Base-by-base conservation (phyloP, 2,113 vertebrate species). In the Phylloscopus whistleri region DNA sequence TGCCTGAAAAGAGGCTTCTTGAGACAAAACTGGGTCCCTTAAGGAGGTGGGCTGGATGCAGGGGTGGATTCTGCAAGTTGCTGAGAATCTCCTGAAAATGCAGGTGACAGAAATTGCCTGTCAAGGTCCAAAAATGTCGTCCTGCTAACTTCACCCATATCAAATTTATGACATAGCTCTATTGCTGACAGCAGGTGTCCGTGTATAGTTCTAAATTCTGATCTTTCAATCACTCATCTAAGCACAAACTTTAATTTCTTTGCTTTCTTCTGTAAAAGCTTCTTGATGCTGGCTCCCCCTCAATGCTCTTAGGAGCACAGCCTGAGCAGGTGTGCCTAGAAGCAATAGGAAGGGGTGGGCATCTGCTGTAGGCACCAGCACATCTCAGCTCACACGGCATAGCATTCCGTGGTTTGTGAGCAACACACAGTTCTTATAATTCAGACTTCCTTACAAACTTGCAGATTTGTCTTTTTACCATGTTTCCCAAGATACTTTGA, bases 401-500 rank as follows among this genome's bases (percentile, higher is more conserved):
- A 77, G 59, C 11, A 0, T 52, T 78, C 67, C 5, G 3, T 62
- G 83, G 67, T 62, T 66, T 73, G 48, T 58, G 33, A 79, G 56
- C 79, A 74, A 46, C 9, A 11, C 37, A 6, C 13, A 43, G 66
- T 55, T 93, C 72, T 82, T 56, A 79, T 75, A 83, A 49, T 52
- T 74, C 81, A 48, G 27, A 90, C 66, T 96, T 97, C 84, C 81
- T 63, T 80, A 60, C 18, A 15, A 85, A 87, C 82, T 96, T 86
- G 81, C 76, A 95, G 83, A 96, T 96, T 60, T 93, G 82, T 66
- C 95, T 97, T 93, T 97, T 93, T 83, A 69, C 84, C n/a, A 9
- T 24, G 82, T 93, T 95, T 93, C 91, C 94, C 78, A 87, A 96
- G 95, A 76, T 22, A 87, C 85, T 95, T 96, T 96, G 96, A 96